A percentile compares a stretch with the other conserved stretches of the same genome.
These are phyloP conservation scores for Rhagoletis zephyria DNA, from an alignment of 1,140 invertebrate genomes.

Conservation along the genomic window DNA sequence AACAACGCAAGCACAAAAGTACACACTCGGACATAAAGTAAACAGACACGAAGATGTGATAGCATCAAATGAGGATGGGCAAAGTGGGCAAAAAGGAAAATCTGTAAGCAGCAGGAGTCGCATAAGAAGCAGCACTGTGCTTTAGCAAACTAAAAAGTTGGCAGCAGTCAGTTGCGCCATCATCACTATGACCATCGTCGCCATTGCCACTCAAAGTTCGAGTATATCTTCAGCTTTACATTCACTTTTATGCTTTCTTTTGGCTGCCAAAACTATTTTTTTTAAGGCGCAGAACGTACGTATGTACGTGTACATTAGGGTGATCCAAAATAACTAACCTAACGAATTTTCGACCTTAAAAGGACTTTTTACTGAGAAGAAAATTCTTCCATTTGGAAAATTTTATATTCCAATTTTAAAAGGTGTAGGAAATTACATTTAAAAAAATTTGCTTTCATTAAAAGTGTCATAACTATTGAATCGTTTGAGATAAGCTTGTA, in stretches of 20 bases:
- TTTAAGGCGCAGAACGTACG: not conserved
- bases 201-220: constrained; percentile 9
- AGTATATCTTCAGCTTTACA: constrained; percentile 42
- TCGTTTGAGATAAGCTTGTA: too few species aligned
- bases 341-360: too few species aligned
- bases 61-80: not conserved
- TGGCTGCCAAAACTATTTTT: constrained; percentile 26
- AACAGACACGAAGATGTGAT: constrained; percentile 3
- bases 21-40: constrained; percentile 13
- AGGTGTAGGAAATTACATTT: too few species aligned
- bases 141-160: not conserved
- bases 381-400: too few species aligned
- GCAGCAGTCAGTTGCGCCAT: constrained; percentile 12
- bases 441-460: too few species aligned
- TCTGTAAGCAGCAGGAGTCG: not conserved
- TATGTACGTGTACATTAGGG: not conserved
- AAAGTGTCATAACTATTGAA: too few species aligned
- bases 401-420: too few species aligned
- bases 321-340: too few species aligned
- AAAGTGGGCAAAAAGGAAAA: not conserved
- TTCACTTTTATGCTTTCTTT: constrained; percentile 10
- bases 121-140: not conserved
- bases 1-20: not conserved
- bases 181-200: not conserved
- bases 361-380: too few species aligned